Evolutionary conservation across 2,113 vertebrate species (phyloP).

Genomic region (Rhodinocichla rosea): DNA sequence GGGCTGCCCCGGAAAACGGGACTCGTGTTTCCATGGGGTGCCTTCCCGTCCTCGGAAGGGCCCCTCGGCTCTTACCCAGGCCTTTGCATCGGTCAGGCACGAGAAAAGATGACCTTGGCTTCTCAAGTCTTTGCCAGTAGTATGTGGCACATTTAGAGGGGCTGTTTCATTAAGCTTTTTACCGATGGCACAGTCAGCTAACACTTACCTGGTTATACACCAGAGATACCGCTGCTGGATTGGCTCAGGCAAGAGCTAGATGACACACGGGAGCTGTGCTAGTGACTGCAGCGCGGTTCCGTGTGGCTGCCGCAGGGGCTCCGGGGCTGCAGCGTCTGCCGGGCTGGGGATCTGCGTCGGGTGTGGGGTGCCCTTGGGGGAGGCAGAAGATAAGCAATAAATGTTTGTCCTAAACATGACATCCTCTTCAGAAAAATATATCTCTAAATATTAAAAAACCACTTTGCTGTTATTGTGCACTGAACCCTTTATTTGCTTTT

Average conservation of each 20-base stretch:
- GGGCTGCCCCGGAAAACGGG: neutral
- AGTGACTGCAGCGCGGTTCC: neutral
- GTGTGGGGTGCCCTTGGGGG: too few species aligned
- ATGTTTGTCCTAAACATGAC: neutral
- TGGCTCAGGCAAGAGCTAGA: rapidly evolving
- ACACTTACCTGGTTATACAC: rapidly evolving
- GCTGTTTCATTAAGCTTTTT: rapidly evolving
- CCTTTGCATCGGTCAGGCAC: rapidly evolving
- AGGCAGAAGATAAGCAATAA: neutral
- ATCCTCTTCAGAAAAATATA: neutral
- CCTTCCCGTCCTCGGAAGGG: neutral
- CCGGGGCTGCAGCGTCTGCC: neutral
- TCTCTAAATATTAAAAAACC: neutral
- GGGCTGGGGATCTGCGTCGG: rapidly evolving
- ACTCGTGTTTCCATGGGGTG: rapidly evolving
- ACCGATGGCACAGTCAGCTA: rapidly evolving
- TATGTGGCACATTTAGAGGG: rapidly evolving
- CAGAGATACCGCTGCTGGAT: rapidly evolving
- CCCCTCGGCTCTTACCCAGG: rapidly evolving
- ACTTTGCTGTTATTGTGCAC: neutral
- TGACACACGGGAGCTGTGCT: too few species aligned
- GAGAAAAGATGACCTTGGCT: neutral
- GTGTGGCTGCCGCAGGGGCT: neutral
- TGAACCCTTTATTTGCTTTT: neutral
- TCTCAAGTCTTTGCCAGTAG: neutral